Conservation (phyloP, 2,797 vertebrate genomes). For the Octomys mimax region DNA sequence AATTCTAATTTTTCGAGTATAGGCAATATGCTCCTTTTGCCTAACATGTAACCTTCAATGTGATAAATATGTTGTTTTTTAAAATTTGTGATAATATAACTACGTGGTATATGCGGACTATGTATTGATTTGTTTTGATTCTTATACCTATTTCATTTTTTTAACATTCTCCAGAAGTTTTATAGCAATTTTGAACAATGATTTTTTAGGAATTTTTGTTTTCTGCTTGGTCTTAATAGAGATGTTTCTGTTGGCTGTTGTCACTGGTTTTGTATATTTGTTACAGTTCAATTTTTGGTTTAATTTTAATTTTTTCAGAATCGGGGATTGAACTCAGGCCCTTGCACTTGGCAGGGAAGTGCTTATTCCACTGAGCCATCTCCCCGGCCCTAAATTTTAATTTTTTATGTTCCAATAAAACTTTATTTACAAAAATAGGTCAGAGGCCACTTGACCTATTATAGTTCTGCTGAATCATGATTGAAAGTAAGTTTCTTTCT, state of each 20-base stretch:
- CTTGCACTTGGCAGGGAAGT: too few species aligned
- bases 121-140: background rate
- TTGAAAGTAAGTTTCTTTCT: background rate
- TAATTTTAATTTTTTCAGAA: background rate
- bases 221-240: background rate
- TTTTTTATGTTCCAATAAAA: background rate
- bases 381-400: too few species aligned
- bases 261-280: conserved; percentile 8
- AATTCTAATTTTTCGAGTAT: background rate
- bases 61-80: background rate
- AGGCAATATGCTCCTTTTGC: background rate
- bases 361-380: too few species aligned
- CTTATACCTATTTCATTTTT: conserved; percentile 22
- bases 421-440: background rate
- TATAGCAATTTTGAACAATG: conserved; percentile 39
- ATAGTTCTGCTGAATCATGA: background rate
- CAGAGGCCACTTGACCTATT: background rate
- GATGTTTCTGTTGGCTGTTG: conserved; percentile 4
- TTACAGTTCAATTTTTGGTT: background rate
- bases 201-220: background rate
- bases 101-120: too few species aligned
- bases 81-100: too few species aligned
- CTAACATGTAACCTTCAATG: background rate
- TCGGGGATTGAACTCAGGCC: too few species aligned
- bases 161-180: conserved; percentile 8